phyloP scores from a whole-genome alignment of 2,797 vertebrate genomes.

The Pogonophryne albipinna region DNA sequence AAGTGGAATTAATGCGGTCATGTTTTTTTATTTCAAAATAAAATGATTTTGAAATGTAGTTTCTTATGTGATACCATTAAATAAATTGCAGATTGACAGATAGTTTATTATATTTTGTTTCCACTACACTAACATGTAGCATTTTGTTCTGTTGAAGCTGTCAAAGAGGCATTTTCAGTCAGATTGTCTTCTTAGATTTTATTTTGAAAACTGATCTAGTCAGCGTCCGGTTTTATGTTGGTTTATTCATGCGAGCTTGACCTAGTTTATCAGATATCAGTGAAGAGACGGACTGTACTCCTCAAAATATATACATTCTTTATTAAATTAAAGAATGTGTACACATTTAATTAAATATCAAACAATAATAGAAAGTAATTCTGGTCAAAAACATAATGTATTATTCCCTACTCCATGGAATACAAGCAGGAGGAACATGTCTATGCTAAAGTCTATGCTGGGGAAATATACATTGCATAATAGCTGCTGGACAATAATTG shows the following conservation, averaged over 20 bases:
- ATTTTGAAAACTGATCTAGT: slow-evolving; percentile 22
- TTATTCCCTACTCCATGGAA: not conserved
- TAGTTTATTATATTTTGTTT: not conserved
- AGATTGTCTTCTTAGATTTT: not conserved
- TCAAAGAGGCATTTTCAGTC: not conserved
- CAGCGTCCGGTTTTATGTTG: not conserved
- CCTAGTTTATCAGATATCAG: not conserved
- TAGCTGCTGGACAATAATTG: not conserved
- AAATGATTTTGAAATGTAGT: slow-evolving; percentile 7
- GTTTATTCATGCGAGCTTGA: not conserved
- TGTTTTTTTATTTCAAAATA: slow-evolving; percentile 51
- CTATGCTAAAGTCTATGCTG: no score
- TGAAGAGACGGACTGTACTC: not conserved
- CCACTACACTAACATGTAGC: not conserved
- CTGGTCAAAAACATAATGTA: not conserved
- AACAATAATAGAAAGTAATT: not conserved
- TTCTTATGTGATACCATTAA: not conserved
- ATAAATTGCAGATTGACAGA: not conserved
- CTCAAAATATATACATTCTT: not conserved
- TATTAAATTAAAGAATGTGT: not conserved
- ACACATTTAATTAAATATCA: not conserved
- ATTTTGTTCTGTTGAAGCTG: not conserved
- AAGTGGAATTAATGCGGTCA: not conserved
- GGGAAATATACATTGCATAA: not conserved
- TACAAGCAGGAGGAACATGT: not conserved